These are phyloP conservation scores for Leucozona laternaria DNA, from an alignment of 2,888 invertebrate species.

Conservation along the genomic window DNA sequence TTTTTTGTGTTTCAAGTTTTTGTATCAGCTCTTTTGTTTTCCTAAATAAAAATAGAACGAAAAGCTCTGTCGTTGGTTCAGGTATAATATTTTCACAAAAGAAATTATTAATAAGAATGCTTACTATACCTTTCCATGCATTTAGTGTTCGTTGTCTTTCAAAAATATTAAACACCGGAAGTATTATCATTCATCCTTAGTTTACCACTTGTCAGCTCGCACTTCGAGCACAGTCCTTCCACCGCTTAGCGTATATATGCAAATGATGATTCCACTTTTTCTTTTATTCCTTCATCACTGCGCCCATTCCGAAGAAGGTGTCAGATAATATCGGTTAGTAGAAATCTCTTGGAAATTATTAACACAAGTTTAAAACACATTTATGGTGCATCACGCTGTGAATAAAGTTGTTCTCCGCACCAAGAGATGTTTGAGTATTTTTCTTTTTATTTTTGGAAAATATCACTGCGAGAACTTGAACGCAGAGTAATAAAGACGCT, in stretches of 20 bases:
- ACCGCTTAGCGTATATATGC: constrained; percentile 39
- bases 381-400: constrained; percentile 83
- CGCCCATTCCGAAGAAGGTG: constrained; percentile 56
- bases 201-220: constrained; percentile 59
- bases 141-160: neutral
- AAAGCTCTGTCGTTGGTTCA: no score
- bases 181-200: constrained; percentile 53
- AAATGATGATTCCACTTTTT: constrained; percentile 44
- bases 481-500: constrained; percentile 57
- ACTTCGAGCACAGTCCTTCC: constrained; percentile 24
- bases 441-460: constrained; percentile 53
- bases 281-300: constrained; percentile 1
- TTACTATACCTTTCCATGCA: no score
- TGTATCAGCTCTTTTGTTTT: constrained; percentile 26
- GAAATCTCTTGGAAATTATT: constrained; percentile 81
- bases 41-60: neutral
- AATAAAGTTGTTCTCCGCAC: constrained; percentile 81
- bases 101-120: no score
- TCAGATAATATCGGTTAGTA: constrained; percentile 72
- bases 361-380: constrained; percentile 83
- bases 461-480: constrained; percentile 43
- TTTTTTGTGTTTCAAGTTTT: constrained; percentile 7
- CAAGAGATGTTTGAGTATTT: constrained; percentile 6
- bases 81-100: no score
- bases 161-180: constrained; percentile 53